These are phyloP conservation scores for Lophotriccus pileatus DNA, from an alignment of 2,797 vertebrate genomes.

Conservation along the genomic window DNA sequence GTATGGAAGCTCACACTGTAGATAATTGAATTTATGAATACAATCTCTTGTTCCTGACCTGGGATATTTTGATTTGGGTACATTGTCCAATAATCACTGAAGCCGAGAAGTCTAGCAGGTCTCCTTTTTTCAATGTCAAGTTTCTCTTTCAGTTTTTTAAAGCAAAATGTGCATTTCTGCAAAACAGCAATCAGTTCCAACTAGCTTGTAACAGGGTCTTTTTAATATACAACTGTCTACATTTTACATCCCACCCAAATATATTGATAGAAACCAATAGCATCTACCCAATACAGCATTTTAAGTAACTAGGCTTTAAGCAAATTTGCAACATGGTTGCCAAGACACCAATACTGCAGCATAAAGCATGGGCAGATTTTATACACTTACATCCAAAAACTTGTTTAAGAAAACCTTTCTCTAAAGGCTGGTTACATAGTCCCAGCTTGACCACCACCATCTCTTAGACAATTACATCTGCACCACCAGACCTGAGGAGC, in stretches of 20 bases:
- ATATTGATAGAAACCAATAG: background rate
- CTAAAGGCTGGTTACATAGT: background rate
- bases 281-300: background rate
- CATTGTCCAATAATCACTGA: background rate
- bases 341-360: background rate
- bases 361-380: background rate
- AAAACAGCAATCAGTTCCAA: background rate
- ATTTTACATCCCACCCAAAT: background rate
- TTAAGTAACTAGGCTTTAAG: background rate
- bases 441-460: background rate
- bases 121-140: background rate
- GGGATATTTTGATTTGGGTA: background rate
- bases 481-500: background rate
- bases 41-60: background rate
- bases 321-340: background rate
- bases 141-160: background rate
- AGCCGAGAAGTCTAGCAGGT: background rate
- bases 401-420: background rate
- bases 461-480: background rate
- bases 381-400: background rate
- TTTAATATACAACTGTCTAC: background rate
- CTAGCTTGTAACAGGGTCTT: background rate
- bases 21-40: background rate
- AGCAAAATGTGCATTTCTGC: background rate
- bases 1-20: background rate